Conservation (phyloP, 92 coral and sea anemone species). For the Nematostella vectensis region DNA sequence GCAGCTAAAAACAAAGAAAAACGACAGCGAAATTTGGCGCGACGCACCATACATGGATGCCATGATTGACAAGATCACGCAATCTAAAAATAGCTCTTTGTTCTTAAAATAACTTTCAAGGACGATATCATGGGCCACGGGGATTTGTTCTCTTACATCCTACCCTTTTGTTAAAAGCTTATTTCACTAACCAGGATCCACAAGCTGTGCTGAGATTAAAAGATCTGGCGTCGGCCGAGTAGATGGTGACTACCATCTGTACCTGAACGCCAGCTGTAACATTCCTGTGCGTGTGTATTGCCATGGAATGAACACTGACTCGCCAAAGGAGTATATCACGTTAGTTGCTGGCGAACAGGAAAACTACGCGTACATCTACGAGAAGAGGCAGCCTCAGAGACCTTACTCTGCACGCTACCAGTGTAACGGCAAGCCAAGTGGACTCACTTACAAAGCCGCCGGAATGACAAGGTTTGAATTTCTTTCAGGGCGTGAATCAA, state of each 20-base stretch:
- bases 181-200: conserved; percentile 48
- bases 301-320: conserved; percentile 77
- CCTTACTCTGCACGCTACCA: conserved; percentile 68
- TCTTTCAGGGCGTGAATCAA: too few species aligned
- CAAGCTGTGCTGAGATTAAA: conserved; percentile 71
- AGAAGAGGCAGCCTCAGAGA: conserved; percentile 45
- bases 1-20: too few species aligned
- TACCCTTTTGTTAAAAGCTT: too few species aligned
- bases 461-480: conserved; percentile 57
- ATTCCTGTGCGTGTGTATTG: conserved; percentile 85
- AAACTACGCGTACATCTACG: conserved; percentile 85
- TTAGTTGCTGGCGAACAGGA: conserved; percentile 70
- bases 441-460: conserved; percentile 35
- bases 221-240: conserved; percentile 61
- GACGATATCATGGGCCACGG: too few species aligned
- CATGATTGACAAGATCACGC: too few species aligned
- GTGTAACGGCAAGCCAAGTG: conserved; percentile 63
- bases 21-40: too few species aligned
- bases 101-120: too few species aligned
- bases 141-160: too few species aligned
- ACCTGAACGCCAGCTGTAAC: conserved; percentile 68
- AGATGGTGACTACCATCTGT: conserved; percentile 80
- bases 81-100: too few species aligned
- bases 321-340: conserved; percentile 74
- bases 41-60: too few species aligned